phyloP scores from a whole-genome alignment of 2,888 invertebrate genomes.

The Scelioninae gen. 1 region DNA sequence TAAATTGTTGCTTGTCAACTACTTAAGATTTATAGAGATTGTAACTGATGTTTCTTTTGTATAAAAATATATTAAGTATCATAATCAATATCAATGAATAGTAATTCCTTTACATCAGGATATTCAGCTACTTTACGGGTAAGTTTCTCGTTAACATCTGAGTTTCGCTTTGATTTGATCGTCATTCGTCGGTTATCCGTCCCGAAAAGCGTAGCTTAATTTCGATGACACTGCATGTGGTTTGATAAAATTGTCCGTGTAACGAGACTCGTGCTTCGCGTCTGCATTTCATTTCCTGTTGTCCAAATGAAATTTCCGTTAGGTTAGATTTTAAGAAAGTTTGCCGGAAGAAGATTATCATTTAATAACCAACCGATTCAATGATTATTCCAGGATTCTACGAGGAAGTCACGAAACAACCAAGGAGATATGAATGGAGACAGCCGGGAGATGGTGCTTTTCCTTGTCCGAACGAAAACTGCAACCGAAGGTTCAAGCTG shows the following conservation, averaged over 20 bases:
- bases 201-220: too few relatives aligned
- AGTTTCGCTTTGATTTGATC: too few relatives aligned
- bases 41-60: background rate
- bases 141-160: too few relatives aligned
- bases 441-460: slow-evolving; percentile 40
- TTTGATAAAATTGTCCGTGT: too few relatives aligned
- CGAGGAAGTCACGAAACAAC: background rate
- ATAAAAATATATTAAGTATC: background rate
- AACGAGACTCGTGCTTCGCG: too few relatives aligned
- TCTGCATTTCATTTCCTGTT: background rate
- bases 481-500: slow-evolving; percentile 75
- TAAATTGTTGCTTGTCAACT: too few relatives aligned
- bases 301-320: too few relatives aligned
- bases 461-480: slow-evolving; percentile 74
- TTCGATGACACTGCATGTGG: too few relatives aligned
- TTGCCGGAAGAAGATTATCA: background rate
- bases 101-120: background rate
- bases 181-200: too few relatives aligned
- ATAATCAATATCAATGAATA: too few relatives aligned
- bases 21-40: too few relatives aligned
- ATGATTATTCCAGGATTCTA: slow-evolving; percentile 54
- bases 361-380: slow-evolving; percentile 39
- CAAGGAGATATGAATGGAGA: slow-evolving; percentile 41
- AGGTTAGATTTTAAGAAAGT: background rate
- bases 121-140: background rate